Evolutionary conservation across 1,140 invertebrate species (phyloP), one percentile per base, ranked within the genome.

Genomic region (Anastrepha ludens): DNA sequence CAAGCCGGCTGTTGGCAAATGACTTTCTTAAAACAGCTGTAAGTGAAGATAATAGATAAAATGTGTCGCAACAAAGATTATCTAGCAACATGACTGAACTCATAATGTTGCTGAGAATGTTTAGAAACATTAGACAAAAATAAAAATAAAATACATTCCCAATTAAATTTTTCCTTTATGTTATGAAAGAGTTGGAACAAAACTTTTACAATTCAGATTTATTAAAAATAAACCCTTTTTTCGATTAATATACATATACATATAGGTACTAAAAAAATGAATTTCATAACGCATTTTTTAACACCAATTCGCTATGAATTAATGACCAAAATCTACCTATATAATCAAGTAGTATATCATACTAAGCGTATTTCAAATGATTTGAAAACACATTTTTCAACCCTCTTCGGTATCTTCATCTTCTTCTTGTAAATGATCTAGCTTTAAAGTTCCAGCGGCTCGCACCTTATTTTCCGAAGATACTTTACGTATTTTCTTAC

Each of bases 361-460:
- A 29, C 29, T 29, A 29, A 29, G 29, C 29, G 29, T 29, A 29
- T 29, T 29, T 29, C 29, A 29, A 29, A 29, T 29, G 29, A 29
- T 29, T 29, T 29, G 29, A 29, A 29, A 29, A 29, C 29, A 29
- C 29, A 29, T 29, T 29, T 29, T 39, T 59, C 44, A 86, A 20
- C 29, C 59, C 29, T 86, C 85, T n/a, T 86, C 85, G 3, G 39
- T 90, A 88, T 95, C 94, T 20, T 95, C 94, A 89, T 95, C 94
- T 60, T 94, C 91, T 62, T 95, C 94, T 90, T 94, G 93, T 64
- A 97, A 93, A 93, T 96, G 96, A 89, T 95, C 94, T 0, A 97
- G 90, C 92, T 94, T 95, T 44, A 96, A 89, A 60, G 64, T 87
- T 7, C 91, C 91, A 0, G 90, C 87, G 7, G 91, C 91, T 20